phyloP scores from a whole-genome alignment of 2,888 invertebrate genomes.

The Eumacrocentrus americanus region DNA sequence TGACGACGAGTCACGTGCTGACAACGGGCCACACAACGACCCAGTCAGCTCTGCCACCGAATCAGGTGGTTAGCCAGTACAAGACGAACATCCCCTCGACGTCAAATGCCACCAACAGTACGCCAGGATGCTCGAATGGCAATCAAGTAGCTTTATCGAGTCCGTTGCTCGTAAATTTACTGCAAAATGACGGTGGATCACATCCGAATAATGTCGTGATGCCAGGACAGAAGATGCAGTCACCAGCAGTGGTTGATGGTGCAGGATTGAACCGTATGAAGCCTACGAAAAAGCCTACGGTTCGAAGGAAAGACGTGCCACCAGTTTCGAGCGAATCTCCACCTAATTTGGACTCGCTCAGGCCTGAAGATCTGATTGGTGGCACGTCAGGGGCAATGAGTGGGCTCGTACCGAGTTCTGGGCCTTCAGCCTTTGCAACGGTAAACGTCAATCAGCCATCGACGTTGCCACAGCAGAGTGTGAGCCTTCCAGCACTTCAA shows the following conservation, averaged over 20 bases:
- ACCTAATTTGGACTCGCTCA: constrained; percentile 54
- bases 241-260: constrained; percentile 53
- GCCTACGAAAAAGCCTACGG: constrained; percentile 57
- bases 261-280: constrained; percentile 51
- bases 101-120: constrained; percentile 10
- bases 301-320: constrained; percentile 55
- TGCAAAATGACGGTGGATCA: constrained; percentile 80
- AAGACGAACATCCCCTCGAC: constrained; percentile 17
- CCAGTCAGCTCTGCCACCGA: constrained; percentile 37
- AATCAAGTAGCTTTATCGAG: constrained; percentile 79
- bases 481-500: constrained; percentile 38
- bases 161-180: constrained; percentile 86
- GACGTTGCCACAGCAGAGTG: constrained; percentile 47
- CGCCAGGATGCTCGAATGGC: constrained; percentile 44
- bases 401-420: constrained; percentile 43
- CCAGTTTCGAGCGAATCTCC: constrained; percentile 51
- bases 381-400: constrained; percentile 35
- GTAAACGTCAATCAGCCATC: constrained; percentile 48
- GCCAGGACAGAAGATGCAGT: constrained; percentile 55
- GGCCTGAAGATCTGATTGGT: constrained; percentile 56
- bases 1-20: constrained; percentile 48
- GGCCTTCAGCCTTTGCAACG: constrained; percentile 56
- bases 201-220: constrained; percentile 53
- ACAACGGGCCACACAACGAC: constrained; percentile 51
- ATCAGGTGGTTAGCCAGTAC: constrained; percentile 30